Percentiles rank a stretch among this genome's conserved stretches.
phyloP scores from a whole-genome alignment of 2,888 invertebrate genomes.

The Nezara viridula region DNA sequence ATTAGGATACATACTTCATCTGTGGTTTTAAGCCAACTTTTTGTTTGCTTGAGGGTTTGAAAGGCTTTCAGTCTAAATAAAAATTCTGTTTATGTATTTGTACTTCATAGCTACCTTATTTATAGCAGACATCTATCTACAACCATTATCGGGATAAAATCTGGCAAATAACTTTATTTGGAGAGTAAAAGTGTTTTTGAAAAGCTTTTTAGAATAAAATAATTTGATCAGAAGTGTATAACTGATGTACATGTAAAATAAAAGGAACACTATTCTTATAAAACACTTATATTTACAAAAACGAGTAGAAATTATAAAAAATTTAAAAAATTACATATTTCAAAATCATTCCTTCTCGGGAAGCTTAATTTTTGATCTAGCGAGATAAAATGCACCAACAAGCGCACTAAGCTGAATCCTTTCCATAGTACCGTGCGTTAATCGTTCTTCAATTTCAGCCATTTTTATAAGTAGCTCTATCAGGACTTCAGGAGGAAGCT shows the following conservation, averaged over 20 bases:
- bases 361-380: conserved; percentile 72
- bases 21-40: too few relatives aligned
- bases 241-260: background rate
- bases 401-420: conserved; percentile 90
- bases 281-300: conserved; percentile 38
- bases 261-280: background rate
- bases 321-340: background rate
- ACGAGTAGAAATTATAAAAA: conserved; percentile 24
- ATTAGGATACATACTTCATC: too few relatives aligned
- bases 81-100: too few relatives aligned
- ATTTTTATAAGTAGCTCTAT: conserved; percentile 86
- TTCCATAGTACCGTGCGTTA: conserved; percentile 90
- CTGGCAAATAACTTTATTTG: too few relatives aligned
- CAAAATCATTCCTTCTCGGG: background rate
- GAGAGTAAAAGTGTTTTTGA: too few relatives aligned
- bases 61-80: too few relatives aligned
- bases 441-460: conserved; percentile 89
- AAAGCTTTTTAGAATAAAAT: too few relatives aligned
- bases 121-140: too few relatives aligned
- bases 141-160: too few relatives aligned
- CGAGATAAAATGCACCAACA: conserved; percentile 88
- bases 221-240: too few relatives aligned
- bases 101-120: too few relatives aligned
- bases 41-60: too few relatives aligned
- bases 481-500: conserved; percentile 84